Conservation (phyloP, 1,140 invertebrate genomes). For the Halesus radiatus region DNA sequence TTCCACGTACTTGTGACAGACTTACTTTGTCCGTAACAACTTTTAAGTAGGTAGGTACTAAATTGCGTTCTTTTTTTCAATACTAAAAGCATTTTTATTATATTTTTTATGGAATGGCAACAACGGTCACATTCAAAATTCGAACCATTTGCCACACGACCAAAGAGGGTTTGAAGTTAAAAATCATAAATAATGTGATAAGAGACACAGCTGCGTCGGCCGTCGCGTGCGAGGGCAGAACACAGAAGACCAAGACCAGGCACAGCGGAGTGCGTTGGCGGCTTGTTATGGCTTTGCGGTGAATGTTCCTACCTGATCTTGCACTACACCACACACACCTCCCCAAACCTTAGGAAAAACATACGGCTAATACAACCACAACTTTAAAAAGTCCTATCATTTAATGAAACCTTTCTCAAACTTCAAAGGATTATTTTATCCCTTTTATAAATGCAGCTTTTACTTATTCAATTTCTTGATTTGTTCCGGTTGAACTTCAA, state of each 20-base stretch:
- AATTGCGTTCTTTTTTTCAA: no score
- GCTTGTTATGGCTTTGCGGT: constrained; percentile 27
- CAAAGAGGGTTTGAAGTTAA: neutral
- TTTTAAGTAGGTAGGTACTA: no score
- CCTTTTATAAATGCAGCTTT: neutral
- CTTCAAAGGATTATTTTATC: neutral
- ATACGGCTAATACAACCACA: neutral
- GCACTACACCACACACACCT: neutral
- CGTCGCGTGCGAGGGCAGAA: neutral
- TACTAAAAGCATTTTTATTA: no score
- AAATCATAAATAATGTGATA: neutral
- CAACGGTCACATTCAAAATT: neutral
- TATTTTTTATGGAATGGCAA: neutral
- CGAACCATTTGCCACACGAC: neutral
- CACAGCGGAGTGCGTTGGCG: constrained; percentile 20
- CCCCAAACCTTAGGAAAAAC: neutral
- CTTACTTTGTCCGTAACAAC: no score
- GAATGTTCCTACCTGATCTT: constrained; percentile 21
- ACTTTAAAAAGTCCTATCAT: neutral
- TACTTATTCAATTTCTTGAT: neutral
- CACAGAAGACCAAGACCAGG: neutral
- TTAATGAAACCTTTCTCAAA: neutral
- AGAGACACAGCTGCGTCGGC: neutral
- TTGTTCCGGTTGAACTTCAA: constrained; percentile 10
- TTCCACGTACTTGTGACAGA: no score